Evolutionary conservation across 2,113 vertebrate genomes (phyloP).

Genomic region (Gallinago media): DNA sequence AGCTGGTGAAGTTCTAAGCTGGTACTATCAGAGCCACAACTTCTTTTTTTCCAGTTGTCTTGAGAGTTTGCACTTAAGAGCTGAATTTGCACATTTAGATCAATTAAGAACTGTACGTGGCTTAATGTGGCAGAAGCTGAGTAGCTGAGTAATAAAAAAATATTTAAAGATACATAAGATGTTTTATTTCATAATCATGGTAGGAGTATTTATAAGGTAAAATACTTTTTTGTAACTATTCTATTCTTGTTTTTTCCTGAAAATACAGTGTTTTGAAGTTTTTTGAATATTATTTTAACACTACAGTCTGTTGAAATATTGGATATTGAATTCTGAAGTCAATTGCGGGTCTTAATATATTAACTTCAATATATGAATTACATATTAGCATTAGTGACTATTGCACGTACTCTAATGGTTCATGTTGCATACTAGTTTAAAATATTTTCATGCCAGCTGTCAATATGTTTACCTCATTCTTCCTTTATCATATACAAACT

Average conservation of each 20-base stretch:
- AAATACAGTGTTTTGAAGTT: neutral
- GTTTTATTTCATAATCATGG: neutral
- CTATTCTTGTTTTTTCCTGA: neutral
- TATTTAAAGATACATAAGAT: neutral
- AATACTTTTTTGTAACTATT: neutral
- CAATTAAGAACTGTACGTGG: neutral
- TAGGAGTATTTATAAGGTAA: neutral
- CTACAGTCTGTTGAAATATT: neutral
- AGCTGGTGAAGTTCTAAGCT: neutral
- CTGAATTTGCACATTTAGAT: neutral
- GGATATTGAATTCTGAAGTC: neutral
- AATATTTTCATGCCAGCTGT: neutral
- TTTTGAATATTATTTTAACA: neutral
- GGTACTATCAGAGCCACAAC: neutral
- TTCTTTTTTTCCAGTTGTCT: neutral
- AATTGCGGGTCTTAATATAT: neutral
- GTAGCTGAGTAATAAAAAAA: neutral
- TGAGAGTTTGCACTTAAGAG: neutral
- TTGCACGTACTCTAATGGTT: neutral
- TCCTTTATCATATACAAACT: neutral
- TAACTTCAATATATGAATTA: neutral
- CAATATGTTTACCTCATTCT: neutral
- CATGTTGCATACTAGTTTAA: neutral
- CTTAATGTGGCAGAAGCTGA: neutral
- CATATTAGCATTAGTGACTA: neutral